Percentiles rank a stretch among this genome's conserved stretches.
Evolutionary conservation across 1,140 invertebrate genomes (phyloP).

Genomic region (Atta texana): DNA sequence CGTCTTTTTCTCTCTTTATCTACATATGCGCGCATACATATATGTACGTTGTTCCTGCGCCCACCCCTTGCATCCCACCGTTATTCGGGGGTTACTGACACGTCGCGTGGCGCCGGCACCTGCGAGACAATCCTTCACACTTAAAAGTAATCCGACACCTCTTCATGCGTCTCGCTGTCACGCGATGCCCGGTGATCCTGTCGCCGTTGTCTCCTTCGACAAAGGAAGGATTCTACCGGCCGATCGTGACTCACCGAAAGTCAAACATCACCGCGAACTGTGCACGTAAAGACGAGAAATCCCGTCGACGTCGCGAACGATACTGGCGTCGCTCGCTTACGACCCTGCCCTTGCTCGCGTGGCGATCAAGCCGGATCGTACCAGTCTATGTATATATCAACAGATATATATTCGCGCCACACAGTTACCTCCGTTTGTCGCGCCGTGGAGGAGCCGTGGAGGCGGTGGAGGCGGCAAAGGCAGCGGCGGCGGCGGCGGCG

Average conservation of each 20-base stretch:
- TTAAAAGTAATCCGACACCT: constrained; percentile 1
- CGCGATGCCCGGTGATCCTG: constrained; percentile 37
- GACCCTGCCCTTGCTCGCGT: constrained; percentile 85
- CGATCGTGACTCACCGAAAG: constrained; percentile 33
- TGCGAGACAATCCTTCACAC: constrained; percentile 54
- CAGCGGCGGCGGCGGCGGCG: background rate
- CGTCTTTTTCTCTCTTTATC: background rate
- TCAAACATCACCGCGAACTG: constrained; percentile 28
- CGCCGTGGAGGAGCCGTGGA: background rate
- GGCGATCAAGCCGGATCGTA: constrained; percentile 69
- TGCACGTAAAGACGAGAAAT: constrained; percentile 33
- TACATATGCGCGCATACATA: background rate
- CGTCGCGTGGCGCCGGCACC: constrained; percentile 69
- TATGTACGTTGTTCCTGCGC: background rate
- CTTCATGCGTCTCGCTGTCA: constrained; percentile 32
- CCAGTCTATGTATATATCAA: constrained; percentile 46
- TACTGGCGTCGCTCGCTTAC: constrained; percentile 77
- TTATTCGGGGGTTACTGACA: constrained; percentile 70
- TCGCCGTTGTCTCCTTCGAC: background rate
- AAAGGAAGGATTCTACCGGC: background rate
- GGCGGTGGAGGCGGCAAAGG: background rate
- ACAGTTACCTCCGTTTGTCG: constrained; percentile 10
- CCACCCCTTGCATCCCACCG: constrained; percentile 29
- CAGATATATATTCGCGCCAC: constrained; percentile 71
- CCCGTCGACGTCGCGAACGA: constrained; percentile 78